Evolutionary conservation across 2,888 invertebrate genomes (phyloP), one percentile per base, ranked within the genome.

Genomic region (Bombylius major): DNA sequence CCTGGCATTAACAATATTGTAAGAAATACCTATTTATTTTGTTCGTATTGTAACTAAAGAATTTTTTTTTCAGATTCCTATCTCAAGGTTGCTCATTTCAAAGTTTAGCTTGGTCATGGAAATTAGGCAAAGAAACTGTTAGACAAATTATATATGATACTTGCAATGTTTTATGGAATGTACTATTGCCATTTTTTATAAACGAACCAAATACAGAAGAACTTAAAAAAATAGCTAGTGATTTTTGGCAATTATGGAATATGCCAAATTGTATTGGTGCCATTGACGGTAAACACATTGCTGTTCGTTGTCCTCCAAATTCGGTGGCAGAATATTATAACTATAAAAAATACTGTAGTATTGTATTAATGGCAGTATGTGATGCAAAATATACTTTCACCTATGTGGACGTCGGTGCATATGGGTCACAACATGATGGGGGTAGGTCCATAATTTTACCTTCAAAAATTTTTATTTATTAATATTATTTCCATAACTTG

Each of bases 51-150:
- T 6, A 36, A 36, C 5, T 6, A 36, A 36, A 36, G 5, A 36
- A 36, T 33, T 5, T 34, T 50, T n/a, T 33, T 48, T 49, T 12
- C 32, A 54, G 57, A 12, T 51, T 47, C n/a, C 50, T 57, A 12
- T 47, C 54, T n/a, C 52, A 55, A 39, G 39, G 48, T 36, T 13
- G 14, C 5, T 34, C 53, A 31, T 14, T 55, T n/a, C 50, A 59
- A 54, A 53, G 31, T 23, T 33, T 59, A 7, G 57, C 57, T 12
- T 33, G 48, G 54, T 50, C 45, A 6, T 57, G 34, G n/a, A 57
- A 55, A 46, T 11, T 57, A 11, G 60, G 54, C n/a, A 55, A 55
- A 23, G 47, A 47, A 5, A 59, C 61, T 6, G 58, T 56, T 4
- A 46, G 59, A 23, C 47, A 23, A n/a, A 58, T 61, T 13, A 51